Evolutionary conservation across 2,888 invertebrate genomes (phyloP), one percentile per base, ranked within the genome.

Genomic region (Vannuccia rotundouncinata): DNA sequence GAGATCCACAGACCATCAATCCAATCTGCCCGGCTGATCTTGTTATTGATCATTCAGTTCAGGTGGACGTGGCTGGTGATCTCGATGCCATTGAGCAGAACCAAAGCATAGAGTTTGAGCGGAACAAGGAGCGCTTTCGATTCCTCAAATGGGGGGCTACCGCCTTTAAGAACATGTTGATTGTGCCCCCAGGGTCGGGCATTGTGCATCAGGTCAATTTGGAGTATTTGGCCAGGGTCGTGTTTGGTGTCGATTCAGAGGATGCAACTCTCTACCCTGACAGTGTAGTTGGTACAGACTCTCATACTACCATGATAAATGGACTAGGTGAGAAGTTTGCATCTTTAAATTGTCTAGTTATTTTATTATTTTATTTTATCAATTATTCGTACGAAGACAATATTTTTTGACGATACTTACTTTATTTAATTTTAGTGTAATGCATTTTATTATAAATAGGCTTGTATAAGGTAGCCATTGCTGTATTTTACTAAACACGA

Each of bases 131-230:
- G 86, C 90, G 98, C 83, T 99, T 99, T 88, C 92, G 92, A 85
- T 99, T 99, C 87, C 89, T 98, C 13, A 99, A 99, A 93, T 98
- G 98, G 98, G 98, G 97, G 29, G 95, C 97, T 0, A 93, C 93
- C 85, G 94, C 96, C 0, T 94, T 99, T 84, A 90, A 93, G 86
- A 98, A 98, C 86, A 95, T 98, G 94, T 88, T 95, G 84, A 97
- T 98, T 79, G 95, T 99, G 0, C 98, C 98, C 0, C 98, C 98
- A 0, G 98, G 98, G 0, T 95, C 95, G 77, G 98, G 98, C 1
- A 99, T 99, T 82, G 95, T 97, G 0, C 98, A 98, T 89, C 98
- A 99, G 90, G 96, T 99, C 0, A 99, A 99, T 89, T 90, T 99
- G 86, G 97, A 97, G 87, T 96, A 95, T 86, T 88, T 98, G 77